Conservation (phyloP, 2,888 invertebrate species). For the Noctua comes region DNA sequence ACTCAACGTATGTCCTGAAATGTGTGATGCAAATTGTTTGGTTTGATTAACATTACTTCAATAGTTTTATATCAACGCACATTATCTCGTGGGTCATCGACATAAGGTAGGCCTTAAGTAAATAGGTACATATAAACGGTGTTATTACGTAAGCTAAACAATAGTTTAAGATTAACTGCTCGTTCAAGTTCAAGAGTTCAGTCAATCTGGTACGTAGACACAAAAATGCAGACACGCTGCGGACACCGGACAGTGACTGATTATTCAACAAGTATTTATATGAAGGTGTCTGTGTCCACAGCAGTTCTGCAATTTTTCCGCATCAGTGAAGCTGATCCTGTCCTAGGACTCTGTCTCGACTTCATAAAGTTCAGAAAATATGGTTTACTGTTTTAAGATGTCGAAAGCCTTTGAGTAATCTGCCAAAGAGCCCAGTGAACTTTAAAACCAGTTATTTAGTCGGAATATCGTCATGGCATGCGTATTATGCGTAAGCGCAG, state of each 20-base stretch:
- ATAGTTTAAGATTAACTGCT: conserved; percentile 8
- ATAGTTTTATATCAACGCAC: conserved; percentile 28
- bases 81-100: conserved; percentile 47
- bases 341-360: neutral
- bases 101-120: conserved; percentile 19
- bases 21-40: conserved; percentile 26
- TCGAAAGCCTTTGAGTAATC: conserved; percentile 7
- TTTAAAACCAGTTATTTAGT: conserved; percentile 23
- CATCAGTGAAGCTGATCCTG: neutral
- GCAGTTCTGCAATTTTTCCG: neutral
- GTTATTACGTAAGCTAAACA: conserved; percentile 7
- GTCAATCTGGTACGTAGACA: neutral
- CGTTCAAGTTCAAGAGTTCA: neutral
- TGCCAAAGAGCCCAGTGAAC: conserved; percentile 11
- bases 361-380: conserved; percentile 3
- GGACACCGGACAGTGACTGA: neutral
- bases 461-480: neutral
- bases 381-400: neutral
- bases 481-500: neutral
- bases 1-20: conserved; percentile 13
- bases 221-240: neutral
- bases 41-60: conserved; percentile 39
- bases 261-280: neutral
- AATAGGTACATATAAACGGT: neutral
- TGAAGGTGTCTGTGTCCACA: neutral